A percentile compares a stretch with the other conserved stretches of the same genome.
phyloP scores from a whole-genome alignment of 2,113 vertebrate species.

The Dinomys branickii region DNA sequence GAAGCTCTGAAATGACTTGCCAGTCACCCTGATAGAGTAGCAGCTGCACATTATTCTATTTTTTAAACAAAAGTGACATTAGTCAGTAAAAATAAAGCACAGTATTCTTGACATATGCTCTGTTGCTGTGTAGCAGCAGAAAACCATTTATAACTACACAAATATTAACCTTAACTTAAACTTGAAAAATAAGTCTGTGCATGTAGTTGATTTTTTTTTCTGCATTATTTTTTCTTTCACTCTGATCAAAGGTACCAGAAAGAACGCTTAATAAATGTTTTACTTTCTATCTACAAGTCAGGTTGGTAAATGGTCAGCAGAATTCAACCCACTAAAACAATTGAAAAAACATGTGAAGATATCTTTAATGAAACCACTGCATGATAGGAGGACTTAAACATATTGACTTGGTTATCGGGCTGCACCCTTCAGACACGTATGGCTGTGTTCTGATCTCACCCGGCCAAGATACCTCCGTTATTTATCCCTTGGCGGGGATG shows the following conservation, averaged over 20 bases:
- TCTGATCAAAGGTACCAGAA: constrained; percentile 12
- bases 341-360: constrained; percentile 8
- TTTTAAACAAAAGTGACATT: neutral
- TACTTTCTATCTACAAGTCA: neutral
- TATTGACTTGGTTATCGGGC: constrained; percentile 59
- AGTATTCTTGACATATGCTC: neutral
- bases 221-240: neutral
- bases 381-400: neutral
- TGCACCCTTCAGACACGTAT: neutral
- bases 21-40: constrained; percentile 65
- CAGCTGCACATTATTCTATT: constrained; percentile 22
- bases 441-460: constrained; percentile 52
- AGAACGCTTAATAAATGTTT: neutral
- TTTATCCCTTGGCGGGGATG: constrained; percentile 62
- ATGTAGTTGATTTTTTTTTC: neutral
- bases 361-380: constrained; percentile 24
- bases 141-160: neutral
- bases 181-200: neutral
- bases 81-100: neutral
- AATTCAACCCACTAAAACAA: constrained; percentile 13
- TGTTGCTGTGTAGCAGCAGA: neutral
- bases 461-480: constrained; percentile 56
- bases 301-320: neutral
- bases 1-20: constrained; percentile 73
- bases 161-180: neutral